Conservation (phyloP, 2,113 vertebrate genomes). For the Blennius ocellaris region DNA sequence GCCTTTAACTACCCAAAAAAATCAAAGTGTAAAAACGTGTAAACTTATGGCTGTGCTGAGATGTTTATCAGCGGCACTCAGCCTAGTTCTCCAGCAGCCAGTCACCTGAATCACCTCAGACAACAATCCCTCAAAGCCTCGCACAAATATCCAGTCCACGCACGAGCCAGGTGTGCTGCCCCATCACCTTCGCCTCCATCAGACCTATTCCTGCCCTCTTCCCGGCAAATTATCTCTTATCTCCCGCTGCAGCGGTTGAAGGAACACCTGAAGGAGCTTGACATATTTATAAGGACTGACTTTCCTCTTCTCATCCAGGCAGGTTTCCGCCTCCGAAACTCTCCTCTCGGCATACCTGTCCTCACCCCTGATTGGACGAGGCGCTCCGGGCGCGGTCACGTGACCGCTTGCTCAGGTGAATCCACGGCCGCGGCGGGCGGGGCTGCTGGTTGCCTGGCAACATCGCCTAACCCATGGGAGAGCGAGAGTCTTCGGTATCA, state of each 20-base stretch:
- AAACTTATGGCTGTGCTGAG: not conserved
- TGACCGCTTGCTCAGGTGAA: slow-evolving; percentile 59
- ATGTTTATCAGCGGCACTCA: slow-evolving; percentile 6
- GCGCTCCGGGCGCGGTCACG: slow-evolving; percentile 32
- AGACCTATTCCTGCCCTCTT: too few species aligned
- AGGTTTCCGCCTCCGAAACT: slow-evolving; percentile 81
- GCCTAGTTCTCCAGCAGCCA: slow-evolving; percentile 1
- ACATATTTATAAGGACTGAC: slow-evolving; percentile 58
- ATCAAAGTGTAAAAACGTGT: not conserved
- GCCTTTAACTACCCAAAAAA: slow-evolving; percentile 7
- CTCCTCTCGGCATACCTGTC: slow-evolving; percentile 67
- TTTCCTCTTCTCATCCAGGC: slow-evolving; percentile 50
- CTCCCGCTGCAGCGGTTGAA: not conserved
- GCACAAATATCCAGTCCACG: slow-evolving; percentile 50
- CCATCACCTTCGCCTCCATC: slow-evolving; percentile 7
- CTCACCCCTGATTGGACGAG: slow-evolving; percentile 58
- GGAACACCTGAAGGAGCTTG: not conserved
- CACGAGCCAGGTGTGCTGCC: slow-evolving; percentile 25
- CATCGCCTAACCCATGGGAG: slow-evolving; percentile 46
- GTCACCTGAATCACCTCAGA: slow-evolving; percentile 12
- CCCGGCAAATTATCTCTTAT: not conserved
- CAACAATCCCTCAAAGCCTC: slow-evolving; percentile 39
- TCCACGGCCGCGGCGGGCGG: slow-evolving; percentile 32
- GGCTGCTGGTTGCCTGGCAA: slow-evolving; percentile 63
- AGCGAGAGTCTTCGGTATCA: slow-evolving; percentile 37